Evolutionary conservation across 2,888 invertebrate species (phyloP), one percentile per base, ranked within the genome.

Genomic region (Litoditis marina): DNA sequence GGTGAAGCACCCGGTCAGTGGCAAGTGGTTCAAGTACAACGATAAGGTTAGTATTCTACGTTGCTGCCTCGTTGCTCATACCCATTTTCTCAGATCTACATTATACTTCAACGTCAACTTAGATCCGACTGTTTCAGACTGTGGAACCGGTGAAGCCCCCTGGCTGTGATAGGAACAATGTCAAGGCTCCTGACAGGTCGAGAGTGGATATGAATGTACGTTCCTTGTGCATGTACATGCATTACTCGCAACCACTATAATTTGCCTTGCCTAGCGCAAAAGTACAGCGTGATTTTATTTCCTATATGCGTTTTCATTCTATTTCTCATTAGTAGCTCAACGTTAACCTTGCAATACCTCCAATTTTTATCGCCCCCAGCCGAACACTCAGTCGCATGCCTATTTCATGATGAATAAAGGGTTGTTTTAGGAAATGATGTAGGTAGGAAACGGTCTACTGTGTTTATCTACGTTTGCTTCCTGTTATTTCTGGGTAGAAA

Each of bases 21-120:
- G 86, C 22, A 84, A 85, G 51, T 89, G 89, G 89, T 88, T 86
- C 80, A 87, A 87, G 74, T 89, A 88, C 78, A 89, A 89, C 77
- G 89, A 89, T 75, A 86, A 86, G 67, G 77, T 73, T 25, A 46
- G 65, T 6, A n/a, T n/a, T n/a, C n/a, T n/a, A n/a, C n/a, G n/a
- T n/a, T n/a, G n/a, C n/a, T n/a, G n/a, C n/a, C n/a, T n/a, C n/a
- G n/a, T n/a, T n/a, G n/a, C n/a, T n/a, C n/a, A n/a, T n/a, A n/a
- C n/a, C n/a, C n/a, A n/a, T n/a, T n/a, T n/a, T n/a, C 1, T 36
- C 13, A 36, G n/a, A 36, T 16, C 11, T 16, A 36, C 39, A 36
- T 36, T 36, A 16, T 36, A 16, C n/a, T n/a, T 36, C 1, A 16
- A 36, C 11, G 11, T 36, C 39, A 16, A n/a, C 11, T 36, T 1